A percentile compares a stretch with the other conserved stretches of the same genome.
Evolutionary conservation across 1,140 invertebrate genomes (phyloP).

Genomic region (Drosophila virilis): DNA sequence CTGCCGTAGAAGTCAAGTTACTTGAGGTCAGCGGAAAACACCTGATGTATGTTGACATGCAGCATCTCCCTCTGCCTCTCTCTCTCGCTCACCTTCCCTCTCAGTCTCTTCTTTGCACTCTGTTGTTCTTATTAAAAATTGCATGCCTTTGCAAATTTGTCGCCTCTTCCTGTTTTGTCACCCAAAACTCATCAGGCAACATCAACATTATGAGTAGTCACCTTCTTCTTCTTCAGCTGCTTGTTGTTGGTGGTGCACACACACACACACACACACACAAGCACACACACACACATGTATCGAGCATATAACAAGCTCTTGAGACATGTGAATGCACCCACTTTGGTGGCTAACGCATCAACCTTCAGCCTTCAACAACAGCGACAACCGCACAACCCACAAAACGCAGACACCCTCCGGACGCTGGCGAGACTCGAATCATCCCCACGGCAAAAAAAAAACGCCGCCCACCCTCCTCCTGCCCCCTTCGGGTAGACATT

Average conservation of each 20-base stretch:
- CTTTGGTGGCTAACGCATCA: conserved; percentile 74
- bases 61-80: neutral
- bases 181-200: conserved; percentile 72
- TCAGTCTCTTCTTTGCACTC: neutral
- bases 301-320: conserved; percentile 84
- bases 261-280: conserved; percentile 9
- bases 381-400: conserved; percentile 48
- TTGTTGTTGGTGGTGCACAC: conserved; percentile 39
- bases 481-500: conserved; percentile 42
- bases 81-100: neutral
- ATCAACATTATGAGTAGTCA: conserved; percentile 55
- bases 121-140: conserved; percentile 62
- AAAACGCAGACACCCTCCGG: conserved; percentile 60
- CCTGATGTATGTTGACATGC: conserved; percentile 9
- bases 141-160: conserved; percentile 79
- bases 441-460: conserved; percentile 8
- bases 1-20: conserved; percentile 13
- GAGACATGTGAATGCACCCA: conserved; percentile 84
- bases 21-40: neutral
- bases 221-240: conserved; percentile 26
- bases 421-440: conserved; percentile 23
- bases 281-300: conserved; percentile 38
- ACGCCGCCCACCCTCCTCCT: too few relatives aligned
- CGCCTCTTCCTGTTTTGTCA: conserved; percentile 79
- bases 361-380: conserved; percentile 50